phyloP scores from a whole-genome alignment of 2,797 vertebrate species.

The Tiaroga cobitis region DNA sequence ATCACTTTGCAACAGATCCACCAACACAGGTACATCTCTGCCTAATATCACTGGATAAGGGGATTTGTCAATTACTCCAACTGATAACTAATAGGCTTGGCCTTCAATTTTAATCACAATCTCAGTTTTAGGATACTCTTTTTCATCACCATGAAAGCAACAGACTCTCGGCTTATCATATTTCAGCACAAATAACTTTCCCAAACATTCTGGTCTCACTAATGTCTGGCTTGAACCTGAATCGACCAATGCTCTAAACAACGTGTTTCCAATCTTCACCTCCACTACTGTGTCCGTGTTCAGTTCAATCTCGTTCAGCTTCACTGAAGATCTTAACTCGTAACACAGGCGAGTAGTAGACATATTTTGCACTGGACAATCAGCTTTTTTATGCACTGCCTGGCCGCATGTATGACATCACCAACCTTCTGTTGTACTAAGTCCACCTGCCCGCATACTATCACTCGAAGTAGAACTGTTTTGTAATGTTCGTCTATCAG shows the following conservation, averaged over 20 bases:
- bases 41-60: conserved; percentile 16
- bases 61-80: neutral
- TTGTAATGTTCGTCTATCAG: neutral
- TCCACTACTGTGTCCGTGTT: neutral
- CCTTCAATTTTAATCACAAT: neutral
- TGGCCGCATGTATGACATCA: neutral
- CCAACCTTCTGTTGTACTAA: neutral
- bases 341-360: neutral
- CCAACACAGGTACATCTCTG: neutral
- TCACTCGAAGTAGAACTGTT: neutral
- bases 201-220: neutral
- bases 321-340: neutral
- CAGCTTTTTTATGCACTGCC: neutral
- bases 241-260: neutral
- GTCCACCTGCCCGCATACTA: too few relatives aligned
- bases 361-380: neutral
- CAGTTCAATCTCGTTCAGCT: neutral
- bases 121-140: neutral
- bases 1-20: neutral
- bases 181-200: too few relatives aligned
- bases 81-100: neutral
- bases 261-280: neutral
- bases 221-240: neutral
- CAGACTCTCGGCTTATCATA: neutral
- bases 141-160: conserved; percentile 27